Base-by-base conservation (phyloP, 2,113 vertebrate species). In the Microtus oregoni region DNA sequence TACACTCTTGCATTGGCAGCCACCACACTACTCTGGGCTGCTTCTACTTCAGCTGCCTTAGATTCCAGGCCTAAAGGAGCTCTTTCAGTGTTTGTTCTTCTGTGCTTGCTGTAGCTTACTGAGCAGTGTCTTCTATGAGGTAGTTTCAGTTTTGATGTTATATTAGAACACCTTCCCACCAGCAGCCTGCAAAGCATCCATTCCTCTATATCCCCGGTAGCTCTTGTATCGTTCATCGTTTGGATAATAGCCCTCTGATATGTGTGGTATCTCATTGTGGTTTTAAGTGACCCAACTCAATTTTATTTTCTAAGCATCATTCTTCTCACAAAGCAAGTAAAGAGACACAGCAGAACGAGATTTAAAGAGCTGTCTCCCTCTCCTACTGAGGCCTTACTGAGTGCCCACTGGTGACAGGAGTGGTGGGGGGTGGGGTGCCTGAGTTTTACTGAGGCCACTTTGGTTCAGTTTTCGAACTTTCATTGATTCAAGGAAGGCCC, bases 281-380 rank as follows among this genome's bases (percentile, higher is more conserved):
- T 94, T 92, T 77, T 90, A 65, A 91, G 89, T 28, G 83, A 95
- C 58, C 17, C 72, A 94, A 58, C 30, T 90, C 32, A 67, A 22
- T 81, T 79, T 94, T 44, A 41, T 58, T 89, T 93, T 73, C 4
- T 65, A 76, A 90, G 50, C 72, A 63, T 76, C 30, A 41, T 93
- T 94, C 82, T 92, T 61, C 70, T 88, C 81, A 28, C 32, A 95
- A 91, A 89, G 28, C 30, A 38, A 26, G 50, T 90, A 20, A 94
- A 63, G 72, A 61, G 1, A 58, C 14, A 7, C 73, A 76, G 28
- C 38, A 58, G 41, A 89, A 19, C 4, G 28, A 61, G 24, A 75
- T 32, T 58, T 41, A 75, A 73, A 75, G 12, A 61, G 14, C 9
- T 41, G 12, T 17, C 44, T 96, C 41, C 30, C 3, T 89, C 86